Percentiles rank a stretch among this genome's conserved stretches.
phyloP scores from a whole-genome alignment of 2,797 vertebrate genomes.

The Loris lydekkerianus region DNA sequence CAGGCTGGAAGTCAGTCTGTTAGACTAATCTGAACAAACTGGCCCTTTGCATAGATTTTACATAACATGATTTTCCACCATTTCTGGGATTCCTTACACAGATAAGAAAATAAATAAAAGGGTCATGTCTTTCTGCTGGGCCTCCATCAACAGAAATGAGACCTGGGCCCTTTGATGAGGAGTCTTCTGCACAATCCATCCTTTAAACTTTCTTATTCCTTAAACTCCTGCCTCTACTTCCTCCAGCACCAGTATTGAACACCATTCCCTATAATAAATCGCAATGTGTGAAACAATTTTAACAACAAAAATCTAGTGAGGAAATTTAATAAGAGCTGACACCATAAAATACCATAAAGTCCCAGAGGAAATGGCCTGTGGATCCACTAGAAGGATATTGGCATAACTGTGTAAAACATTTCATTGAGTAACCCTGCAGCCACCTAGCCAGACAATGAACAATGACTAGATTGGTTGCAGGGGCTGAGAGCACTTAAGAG shows the following conservation, averaged over 20 bases:
- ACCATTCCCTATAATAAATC: background rate
- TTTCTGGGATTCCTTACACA: background rate
- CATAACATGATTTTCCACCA: background rate
- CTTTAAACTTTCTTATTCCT: background rate
- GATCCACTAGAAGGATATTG: constrained; percentile 55
- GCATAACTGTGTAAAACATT: constrained; percentile 9
- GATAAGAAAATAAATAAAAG: constrained; percentile 31
- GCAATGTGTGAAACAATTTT: constrained; percentile 45
- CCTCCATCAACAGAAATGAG: background rate
- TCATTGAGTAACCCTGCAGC: background rate
- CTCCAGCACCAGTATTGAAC: background rate
- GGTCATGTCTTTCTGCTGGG: background rate
- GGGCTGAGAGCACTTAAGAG: background rate
- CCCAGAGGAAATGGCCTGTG: background rate
- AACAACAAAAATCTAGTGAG: constrained; percentile 6
- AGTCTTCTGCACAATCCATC: background rate
- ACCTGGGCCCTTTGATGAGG: background rate
- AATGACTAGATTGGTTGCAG: background rate
- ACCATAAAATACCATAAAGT: background rate
- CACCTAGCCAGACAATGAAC: background rate
- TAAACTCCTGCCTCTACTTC: background rate
- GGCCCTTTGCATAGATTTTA: background rate
- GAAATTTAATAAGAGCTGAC: constrained; percentile 50
- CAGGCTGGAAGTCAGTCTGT: background rate
- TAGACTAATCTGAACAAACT: constrained; percentile 8